Conservation (phyloP, 2,888 invertebrate species). For the Cinara cedri region DNA sequence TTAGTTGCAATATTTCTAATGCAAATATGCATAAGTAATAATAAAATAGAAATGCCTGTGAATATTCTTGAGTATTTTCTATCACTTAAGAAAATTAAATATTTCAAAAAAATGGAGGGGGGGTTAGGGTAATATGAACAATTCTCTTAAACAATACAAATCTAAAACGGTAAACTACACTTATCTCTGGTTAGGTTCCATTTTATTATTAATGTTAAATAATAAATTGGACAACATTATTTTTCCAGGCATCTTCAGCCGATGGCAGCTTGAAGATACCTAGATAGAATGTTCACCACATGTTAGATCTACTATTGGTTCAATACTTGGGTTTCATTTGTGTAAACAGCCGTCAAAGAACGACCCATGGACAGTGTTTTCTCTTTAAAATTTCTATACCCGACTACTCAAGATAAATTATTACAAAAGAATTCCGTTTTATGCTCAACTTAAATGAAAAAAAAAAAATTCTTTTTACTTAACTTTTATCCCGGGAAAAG, state of each 20-base stretch:
- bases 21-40: too few species aligned
- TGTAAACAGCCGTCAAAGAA: slow-evolving; percentile 31
- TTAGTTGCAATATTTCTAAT: too few species aligned
- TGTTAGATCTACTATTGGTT: slow-evolving; percentile 49
- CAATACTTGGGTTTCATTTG: slow-evolving; percentile 51
- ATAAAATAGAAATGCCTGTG: too few species aligned
- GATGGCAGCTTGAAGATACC: slow-evolving; percentile 56
- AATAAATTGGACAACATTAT: slow-evolving; percentile 54
- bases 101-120: too few species aligned
- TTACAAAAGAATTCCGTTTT: slow-evolving; percentile 48
- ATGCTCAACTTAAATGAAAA: slow-evolving; percentile 36
- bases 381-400: slow-evolving; percentile 46
- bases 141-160: too few species aligned
- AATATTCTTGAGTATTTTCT: too few species aligned
- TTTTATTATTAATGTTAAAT: slow-evolving; percentile 48
- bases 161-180: slow-evolving; percentile 1
- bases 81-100: too few species aligned
- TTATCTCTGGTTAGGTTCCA: background rate
- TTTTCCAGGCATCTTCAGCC: slow-evolving; percentile 57
- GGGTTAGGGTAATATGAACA: too few species aligned
- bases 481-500: slow-evolving; percentile 34
- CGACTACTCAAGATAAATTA: slow-evolving; percentile 55
- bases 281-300: slow-evolving; percentile 54
- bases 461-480: slow-evolving; percentile 22
- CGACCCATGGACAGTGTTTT: slow-evolving; percentile 39